phyloP scores from a whole-genome alignment of 2,797 vertebrate species.

The Gila robusta region DNA sequence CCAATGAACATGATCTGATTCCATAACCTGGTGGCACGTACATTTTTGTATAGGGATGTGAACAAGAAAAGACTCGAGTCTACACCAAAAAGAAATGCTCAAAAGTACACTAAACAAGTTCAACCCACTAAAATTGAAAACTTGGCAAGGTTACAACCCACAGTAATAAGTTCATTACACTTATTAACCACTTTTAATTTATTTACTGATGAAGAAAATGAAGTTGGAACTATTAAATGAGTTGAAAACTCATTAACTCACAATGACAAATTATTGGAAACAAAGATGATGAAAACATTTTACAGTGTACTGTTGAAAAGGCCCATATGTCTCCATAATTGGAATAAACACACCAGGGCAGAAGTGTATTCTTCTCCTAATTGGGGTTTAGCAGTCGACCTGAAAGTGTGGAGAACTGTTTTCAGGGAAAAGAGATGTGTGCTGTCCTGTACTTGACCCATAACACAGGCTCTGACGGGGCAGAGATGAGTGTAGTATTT shows the following conservation, averaged over 20 bases:
- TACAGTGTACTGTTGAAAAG: background rate
- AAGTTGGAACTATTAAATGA: background rate
- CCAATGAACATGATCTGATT: background rate
- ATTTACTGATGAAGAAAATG: background rate
- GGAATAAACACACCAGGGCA: background rate
- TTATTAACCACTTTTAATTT: background rate
- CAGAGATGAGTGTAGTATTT: background rate
- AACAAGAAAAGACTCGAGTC: background rate
- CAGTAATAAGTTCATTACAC: background rate
- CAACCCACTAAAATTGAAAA: background rate
- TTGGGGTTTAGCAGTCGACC: background rate
- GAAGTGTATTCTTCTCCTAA: background rate
- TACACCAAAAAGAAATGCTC: background rate
- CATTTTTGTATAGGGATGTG: background rate
- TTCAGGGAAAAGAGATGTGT: background rate
- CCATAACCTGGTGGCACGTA: background rate
- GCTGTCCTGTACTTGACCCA: slow-evolving; percentile 35
- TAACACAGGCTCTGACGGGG: background rate
- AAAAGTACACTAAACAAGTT: background rate
- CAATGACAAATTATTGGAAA: background rate
- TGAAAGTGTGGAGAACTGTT: background rate
- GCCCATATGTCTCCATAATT: background rate
- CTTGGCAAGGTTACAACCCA: background rate
- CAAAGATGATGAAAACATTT: background rate
- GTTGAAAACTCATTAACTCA: background rate